A percentile compares a stretch with the other conserved stretches of the same genome.
Evolutionary conservation across 2,797 vertebrate genomes (phyloP).

Genomic region (Malurus splendens): DNA sequence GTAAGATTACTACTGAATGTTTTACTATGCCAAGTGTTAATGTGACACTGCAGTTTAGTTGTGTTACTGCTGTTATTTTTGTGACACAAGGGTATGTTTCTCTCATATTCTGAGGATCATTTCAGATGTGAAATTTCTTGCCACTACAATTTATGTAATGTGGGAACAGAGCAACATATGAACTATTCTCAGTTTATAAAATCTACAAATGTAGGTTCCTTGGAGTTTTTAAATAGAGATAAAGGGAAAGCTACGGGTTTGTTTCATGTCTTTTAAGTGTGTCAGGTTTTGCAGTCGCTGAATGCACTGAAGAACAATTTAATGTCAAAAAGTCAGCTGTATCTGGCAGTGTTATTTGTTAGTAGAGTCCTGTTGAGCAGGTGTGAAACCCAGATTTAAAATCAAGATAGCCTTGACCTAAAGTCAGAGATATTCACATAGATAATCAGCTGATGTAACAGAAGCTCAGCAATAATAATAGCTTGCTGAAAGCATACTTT

Average conservation of each 20-base stretch:
- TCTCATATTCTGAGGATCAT: not conserved
- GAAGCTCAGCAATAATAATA: not conserved
- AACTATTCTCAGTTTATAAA: not conserved
- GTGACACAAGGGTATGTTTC: not conserved
- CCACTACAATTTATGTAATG: not conserved
- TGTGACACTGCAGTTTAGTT: not conserved
- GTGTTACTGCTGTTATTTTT: not conserved
- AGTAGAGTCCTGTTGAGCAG: not conserved
- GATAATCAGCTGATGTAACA: not conserved
- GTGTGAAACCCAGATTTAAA: not conserved
- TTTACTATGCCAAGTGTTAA: not conserved
- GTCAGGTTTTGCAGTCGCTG: fast-evolving
- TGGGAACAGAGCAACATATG: fast-evolving
- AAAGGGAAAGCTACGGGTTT: not conserved
- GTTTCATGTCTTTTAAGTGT: not conserved
- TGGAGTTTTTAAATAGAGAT: not conserved
- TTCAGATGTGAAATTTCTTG: not conserved
- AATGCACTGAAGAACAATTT: not conserved
- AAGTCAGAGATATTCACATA: not conserved
- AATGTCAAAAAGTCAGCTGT: not conserved
- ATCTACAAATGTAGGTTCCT: not conserved
- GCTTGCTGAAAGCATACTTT: not conserved
- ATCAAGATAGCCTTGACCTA: not conserved
- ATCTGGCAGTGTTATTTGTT: not conserved
- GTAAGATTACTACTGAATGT: slow-evolving; percentile 62